Base-by-base conservation (phyloP, 2,113 vertebrate genomes). In the Cepphus grylle region DNA sequence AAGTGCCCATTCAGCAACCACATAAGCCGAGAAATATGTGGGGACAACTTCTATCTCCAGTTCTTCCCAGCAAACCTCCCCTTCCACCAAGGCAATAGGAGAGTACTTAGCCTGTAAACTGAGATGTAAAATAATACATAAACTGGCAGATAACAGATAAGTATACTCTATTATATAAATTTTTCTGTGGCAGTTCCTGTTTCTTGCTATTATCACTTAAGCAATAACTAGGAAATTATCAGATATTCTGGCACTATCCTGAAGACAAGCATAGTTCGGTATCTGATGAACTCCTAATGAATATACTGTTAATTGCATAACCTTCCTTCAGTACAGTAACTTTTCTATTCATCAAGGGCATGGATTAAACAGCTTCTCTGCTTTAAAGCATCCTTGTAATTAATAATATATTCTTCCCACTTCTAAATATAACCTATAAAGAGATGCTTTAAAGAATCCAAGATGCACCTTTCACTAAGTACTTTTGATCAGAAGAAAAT, bases 391-490 rank as follows among this genome's bases (percentile, higher is more conserved):
- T 97, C 97, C 96, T 97, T 94, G 92, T 98, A 98, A 98, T 98
- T 98, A 98, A 98, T 98, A 98, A 98, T 97, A 97, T 94, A 97
- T 98, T 94, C 97, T 97, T 94, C 81, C 40, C 90, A 94, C 96
- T 97, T 97, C 97, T 98, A 98, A 98, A 98, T 97, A 98, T 98
- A 98, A 95, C 96, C 76, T 96, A 84, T 98, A 98, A 98, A 97
- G 93, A 98, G 89, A 97, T 93, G 95, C 96, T 97, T 97, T 97
- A 49, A 77, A 97, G 93, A 96, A 96, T 74, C 87, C 89, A 92
- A 69, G 95, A 79, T 90, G 89, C 83, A 96, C 96, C 95, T 97
- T 89, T 96, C 93, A 96, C 58, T 55, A 62, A 91, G 65, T n/a
- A 85, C 87, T 88, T 95, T 95, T 95, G 94, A 98, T 97, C 95